Percentiles rank a stretch among this genome's conserved stretches.
phyloP scores from a whole-genome alignment of 2,888 invertebrate species.

The Lepas anatifera region DNA sequence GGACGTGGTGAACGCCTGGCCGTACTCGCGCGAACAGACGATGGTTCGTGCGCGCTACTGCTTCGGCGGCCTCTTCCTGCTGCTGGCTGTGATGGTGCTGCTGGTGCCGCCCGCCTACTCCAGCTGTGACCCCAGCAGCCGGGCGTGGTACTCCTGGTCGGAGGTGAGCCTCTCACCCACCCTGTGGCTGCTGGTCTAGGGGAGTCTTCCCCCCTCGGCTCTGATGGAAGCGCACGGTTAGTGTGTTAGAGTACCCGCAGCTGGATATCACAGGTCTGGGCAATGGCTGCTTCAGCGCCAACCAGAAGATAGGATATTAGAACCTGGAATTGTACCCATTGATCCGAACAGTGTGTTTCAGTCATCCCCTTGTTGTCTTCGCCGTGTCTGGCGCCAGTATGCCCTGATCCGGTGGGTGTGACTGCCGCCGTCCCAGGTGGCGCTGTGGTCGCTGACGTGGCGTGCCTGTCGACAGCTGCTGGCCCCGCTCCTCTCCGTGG shows the following conservation, averaged over 20 bases:
- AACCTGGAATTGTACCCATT: no score
- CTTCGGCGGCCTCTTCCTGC: slow-evolving; percentile 6
- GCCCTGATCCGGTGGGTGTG: neutral
- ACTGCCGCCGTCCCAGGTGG: neutral
- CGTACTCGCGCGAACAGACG: slow-evolving; percentile 5
- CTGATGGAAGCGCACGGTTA: no score
- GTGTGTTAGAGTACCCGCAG: no score
- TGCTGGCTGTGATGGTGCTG: slow-evolving; percentile 1
- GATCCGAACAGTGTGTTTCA: no score
- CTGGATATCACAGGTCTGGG: no score
- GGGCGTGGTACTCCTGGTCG: neutral
- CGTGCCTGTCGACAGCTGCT: neutral
- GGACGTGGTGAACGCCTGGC: slow-evolving; percentile 2
- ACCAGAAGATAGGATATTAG: no score
- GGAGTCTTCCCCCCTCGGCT: no score
- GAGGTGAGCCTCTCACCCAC: neutral
- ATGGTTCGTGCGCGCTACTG: slow-evolving; percentile 1
- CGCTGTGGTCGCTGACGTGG: no score
- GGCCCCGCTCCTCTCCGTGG: neutral
- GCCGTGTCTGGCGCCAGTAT: neutral
- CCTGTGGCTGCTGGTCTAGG: no score
- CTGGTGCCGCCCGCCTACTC: neutral
- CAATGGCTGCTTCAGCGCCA: no score
- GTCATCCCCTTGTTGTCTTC: no score
- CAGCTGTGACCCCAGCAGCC: neutral